Evolutionary conservation across 2,113 vertebrate genomes (phyloP).

Genomic region (Lepisosteus osseus): DNA sequence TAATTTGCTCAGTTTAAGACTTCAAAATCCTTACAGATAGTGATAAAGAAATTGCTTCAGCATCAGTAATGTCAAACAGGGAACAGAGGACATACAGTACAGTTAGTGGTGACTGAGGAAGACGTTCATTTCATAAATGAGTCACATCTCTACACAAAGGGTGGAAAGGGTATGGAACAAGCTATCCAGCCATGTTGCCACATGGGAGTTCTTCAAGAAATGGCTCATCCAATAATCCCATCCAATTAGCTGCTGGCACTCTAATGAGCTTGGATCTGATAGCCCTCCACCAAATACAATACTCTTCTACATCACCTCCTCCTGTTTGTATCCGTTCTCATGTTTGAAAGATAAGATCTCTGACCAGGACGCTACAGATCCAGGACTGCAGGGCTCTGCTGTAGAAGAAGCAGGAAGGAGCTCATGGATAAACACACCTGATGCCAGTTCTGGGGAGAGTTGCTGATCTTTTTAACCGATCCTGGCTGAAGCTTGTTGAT

Average conservation of each 20-base stretch:
- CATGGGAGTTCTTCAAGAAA: not conserved
- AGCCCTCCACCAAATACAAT: not conserved
- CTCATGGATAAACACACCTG: constrained; percentile 61
- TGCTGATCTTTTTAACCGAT: constrained; percentile 83
- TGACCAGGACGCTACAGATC: no score
- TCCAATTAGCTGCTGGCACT: no score
- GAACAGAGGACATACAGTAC: not conserved
- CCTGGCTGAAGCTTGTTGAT: constrained; percentile 89
- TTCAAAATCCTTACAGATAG: no score
- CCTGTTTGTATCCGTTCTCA: no score
- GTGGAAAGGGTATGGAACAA: no score
- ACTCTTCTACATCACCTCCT: no score
- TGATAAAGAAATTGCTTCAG: no score
- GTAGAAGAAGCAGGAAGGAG: no score
- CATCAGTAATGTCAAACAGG: not conserved
- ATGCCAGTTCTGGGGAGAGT: constrained; percentile 88
- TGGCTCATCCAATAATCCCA: no score
- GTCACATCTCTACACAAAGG: not conserved
- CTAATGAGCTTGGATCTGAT: not conserved
- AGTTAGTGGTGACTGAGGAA: not conserved
- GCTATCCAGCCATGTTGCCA: not conserved
- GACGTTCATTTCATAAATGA: not conserved
- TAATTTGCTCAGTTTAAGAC: no score
- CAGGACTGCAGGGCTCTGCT: no score
- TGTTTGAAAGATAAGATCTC: no score